Conservation (phyloP, 2,797 vertebrate species). For the Macrochelys suwanniensis region DNA sequence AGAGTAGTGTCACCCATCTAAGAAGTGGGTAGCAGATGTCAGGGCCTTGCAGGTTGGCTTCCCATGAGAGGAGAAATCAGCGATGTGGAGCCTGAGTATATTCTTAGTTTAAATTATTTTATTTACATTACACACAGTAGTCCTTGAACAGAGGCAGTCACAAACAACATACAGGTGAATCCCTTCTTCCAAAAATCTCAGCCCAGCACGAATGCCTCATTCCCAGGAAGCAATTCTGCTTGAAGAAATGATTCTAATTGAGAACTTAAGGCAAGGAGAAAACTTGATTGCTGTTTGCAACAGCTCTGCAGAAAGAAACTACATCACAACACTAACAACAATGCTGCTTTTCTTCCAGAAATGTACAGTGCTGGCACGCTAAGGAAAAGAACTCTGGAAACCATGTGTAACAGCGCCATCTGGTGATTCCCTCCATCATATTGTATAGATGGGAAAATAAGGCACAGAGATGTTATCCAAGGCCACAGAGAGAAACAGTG, state of each 20-base stretch:
- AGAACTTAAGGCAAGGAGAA: constrained; percentile 38
- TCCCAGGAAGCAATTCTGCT: constrained; percentile 2
- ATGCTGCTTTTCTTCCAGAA: neutral
- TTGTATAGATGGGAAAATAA: neutral
- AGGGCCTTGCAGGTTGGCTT: neutral
- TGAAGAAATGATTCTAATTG: constrained; percentile 18
- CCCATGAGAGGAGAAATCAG: constrained; percentile 51
- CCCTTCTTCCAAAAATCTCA: neutral
- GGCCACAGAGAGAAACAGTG: neutral
- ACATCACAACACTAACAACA: neutral
- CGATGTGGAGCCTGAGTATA: constrained; percentile 36
- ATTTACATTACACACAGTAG: constrained; percentile 14
- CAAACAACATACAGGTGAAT: constrained; percentile 22
- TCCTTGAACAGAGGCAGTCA: neutral
- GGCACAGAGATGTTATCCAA: neutral
- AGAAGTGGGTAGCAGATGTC: constrained; percentile 47
- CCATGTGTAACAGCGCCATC: neutral
- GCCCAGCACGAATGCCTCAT: neutral
- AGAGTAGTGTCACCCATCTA: constrained; percentile 50
- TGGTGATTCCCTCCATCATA: neutral
- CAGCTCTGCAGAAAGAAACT: neutral
- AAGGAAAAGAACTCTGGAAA: neutral
- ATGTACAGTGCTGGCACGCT: neutral
- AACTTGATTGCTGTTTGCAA: neutral
- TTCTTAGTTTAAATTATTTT: constrained; percentile 58